Percentiles rank a stretch among this genome's conserved stretches.
phyloP scores from a whole-genome alignment of 92 coral and sea anemone genomes.

The Zoanthus solanderi region DNA sequence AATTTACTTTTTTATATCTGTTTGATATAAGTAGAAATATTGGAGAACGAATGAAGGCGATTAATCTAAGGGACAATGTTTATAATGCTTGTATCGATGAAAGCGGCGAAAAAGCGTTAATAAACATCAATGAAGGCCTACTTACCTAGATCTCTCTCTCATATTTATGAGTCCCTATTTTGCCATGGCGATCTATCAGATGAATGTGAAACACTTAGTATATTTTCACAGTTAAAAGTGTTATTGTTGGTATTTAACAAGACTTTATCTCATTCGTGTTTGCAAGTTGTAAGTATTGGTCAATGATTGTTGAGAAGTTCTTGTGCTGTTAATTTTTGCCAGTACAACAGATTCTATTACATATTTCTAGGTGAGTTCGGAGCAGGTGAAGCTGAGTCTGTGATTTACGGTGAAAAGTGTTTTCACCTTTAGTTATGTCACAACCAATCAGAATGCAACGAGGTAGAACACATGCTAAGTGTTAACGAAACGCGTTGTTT shows the following conservation, averaged over 20 bases:
- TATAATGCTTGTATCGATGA: neutral
- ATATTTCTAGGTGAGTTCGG: slow-evolving; percentile 5
- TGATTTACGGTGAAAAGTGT: slow-evolving; percentile 8
- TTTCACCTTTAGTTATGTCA: slow-evolving; percentile 4
- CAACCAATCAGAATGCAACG: slow-evolving; percentile 2
- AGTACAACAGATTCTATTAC: slow-evolving; percentile 18
- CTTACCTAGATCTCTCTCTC: slow-evolving; percentile 49
- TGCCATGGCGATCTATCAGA: slow-evolving; percentile 20
- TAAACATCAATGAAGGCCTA: slow-evolving; percentile 19
- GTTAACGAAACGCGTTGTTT: neutral
- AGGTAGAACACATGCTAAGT: slow-evolving; percentile 4
- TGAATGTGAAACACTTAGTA: slow-evolving; percentile 1
- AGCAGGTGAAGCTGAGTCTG: slow-evolving; percentile 24
- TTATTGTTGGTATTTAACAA: neutral
- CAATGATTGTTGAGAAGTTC: neutral
- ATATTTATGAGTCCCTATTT: slow-evolving; percentile 21
- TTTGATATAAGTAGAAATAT: neutral
- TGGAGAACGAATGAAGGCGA: neutral
- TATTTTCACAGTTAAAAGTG: neutral
- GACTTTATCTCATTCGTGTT: neutral
- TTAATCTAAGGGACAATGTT: neutral
- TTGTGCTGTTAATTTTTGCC: slow-evolving; percentile 38
- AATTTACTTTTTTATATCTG: too few relatives aligned
- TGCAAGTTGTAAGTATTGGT: neutral
- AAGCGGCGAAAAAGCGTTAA: slow-evolving; percentile 26